Evolutionary conservation across 2,888 invertebrate genomes (phyloP), one percentile per base, ranked within the genome.

Genomic region (Pelosia muscerda): DNA sequence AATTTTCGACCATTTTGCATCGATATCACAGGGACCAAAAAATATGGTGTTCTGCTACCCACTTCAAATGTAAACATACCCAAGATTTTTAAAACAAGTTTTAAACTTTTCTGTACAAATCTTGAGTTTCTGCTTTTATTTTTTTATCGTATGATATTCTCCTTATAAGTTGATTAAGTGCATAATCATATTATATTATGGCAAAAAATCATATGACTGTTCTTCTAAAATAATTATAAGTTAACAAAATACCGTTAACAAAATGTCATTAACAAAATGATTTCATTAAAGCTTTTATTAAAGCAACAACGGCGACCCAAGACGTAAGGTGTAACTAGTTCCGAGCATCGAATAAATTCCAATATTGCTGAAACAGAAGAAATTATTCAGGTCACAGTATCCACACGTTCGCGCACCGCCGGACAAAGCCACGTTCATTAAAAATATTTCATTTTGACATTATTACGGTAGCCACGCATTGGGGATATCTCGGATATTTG

Each of bases 371-470:
- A 81, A 69, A 73, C 71, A 69, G 49, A 58, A 68, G 63, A 72
- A 71, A 65, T 68, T 73, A 73, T 77, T 71, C 72, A 74, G 77
- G 66, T 75, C 72, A 64, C 69, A 69, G 72, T 71, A 69, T 73
- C 73, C 80, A 75, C 81, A 80, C 74, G 76, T 79, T 65, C 66
- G 56, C 63, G 28, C 9, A 42, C 63, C 67, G 66, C 54, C 59
- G 76, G 74, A 74, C 69, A 76, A 76, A 79, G 73, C 73, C 73
- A 69, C 73, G 74, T 80, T 80, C 80, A 80, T 80, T 80, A 80
- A 79, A 80, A 81, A 81, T 80, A 81, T 80, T 77, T 81, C 75
- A 79, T 72, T 81, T 79, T 80, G 80, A 79, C 80, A 77, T 81
- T 81, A 81, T 79, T 69, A 75, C 71, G 71, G 77, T 71, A 73